Evolutionary conservation across 2,888 invertebrate species (phyloP).

Genomic region (Griposia aprilina): DNA sequence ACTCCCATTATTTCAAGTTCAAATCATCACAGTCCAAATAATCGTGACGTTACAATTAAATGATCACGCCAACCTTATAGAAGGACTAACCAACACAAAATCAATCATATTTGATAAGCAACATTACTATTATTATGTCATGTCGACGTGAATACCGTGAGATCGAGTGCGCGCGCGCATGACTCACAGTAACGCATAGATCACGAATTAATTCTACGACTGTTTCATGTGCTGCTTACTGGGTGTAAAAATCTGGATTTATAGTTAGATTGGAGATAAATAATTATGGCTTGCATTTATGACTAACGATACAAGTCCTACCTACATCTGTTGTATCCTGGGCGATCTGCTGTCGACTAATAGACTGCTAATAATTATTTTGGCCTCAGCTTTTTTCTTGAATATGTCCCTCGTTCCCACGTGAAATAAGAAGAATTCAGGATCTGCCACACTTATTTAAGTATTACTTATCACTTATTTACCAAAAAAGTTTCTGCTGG

Average conservation of each 20-base stretch:
- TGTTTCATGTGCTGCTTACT: constrained; percentile 37
- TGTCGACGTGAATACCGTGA: constrained; percentile 67
- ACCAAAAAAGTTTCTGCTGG: too few species aligned
- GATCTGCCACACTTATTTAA: too few species aligned
- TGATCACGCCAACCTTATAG: constrained; percentile 54
- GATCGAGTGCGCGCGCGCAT: constrained; percentile 62
- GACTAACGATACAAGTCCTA: background rate
- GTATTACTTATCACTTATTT: too few species aligned
- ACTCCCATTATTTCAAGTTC: constrained; percentile 13
- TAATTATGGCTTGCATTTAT: background rate
- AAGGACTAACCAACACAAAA: constrained; percentile 61
- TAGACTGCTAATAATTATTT: background rate
- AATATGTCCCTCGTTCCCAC: background rate
- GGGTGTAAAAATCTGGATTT: constrained; percentile 51
- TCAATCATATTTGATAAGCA: constrained; percentile 70
- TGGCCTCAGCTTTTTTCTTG: background rate
- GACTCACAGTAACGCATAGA: constrained; percentile 63
- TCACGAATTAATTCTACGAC: constrained; percentile 66
- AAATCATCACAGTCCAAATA: constrained; percentile 5
- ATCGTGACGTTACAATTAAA: constrained; percentile 54
- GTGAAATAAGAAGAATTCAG: background rate
- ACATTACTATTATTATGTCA: constrained; percentile 70
- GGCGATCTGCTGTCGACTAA: background rate
- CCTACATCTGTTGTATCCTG: background rate
- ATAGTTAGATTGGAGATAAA: background rate